Evolutionary conservation across 1,140 invertebrate species (phyloP).

Genomic region (Calliphora vicina): DNA sequence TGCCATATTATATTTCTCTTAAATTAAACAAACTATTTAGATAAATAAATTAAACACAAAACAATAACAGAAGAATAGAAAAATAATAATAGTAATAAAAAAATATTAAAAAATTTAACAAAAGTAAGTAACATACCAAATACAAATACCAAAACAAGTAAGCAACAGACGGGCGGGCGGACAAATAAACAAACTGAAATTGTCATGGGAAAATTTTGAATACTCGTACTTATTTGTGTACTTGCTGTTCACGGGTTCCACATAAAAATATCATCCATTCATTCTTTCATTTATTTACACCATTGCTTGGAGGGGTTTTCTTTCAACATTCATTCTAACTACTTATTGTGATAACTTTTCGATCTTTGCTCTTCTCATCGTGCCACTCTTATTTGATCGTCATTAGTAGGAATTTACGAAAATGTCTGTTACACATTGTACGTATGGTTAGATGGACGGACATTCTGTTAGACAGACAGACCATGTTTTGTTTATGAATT

Average conservation of each 20-base stretch:
- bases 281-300: neutral
- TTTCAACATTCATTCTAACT: neutral
- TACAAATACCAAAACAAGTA: neutral
- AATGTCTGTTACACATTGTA: neutral
- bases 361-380: neutral
- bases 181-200: neutral
- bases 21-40: neutral
- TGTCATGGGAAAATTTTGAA: conserved; percentile 11
- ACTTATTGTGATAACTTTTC: neutral
- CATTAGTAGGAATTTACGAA: neutral
- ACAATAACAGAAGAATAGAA: neutral
- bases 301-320: neutral
- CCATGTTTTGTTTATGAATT: neutral
- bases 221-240: neutral
- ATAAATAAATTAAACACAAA: neutral
- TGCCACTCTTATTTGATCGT: neutral
- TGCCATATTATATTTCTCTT: no score
- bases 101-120: no score
- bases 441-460: neutral
- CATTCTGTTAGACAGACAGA: neutral
- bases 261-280: neutral
- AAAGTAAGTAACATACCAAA: neutral
- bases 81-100: neutral
- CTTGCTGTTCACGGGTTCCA: neutral
- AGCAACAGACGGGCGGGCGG: neutral